Evolutionary conservation across 2,113 vertebrate genomes (phyloP).

Genomic region (Petromus typicus): DNA sequence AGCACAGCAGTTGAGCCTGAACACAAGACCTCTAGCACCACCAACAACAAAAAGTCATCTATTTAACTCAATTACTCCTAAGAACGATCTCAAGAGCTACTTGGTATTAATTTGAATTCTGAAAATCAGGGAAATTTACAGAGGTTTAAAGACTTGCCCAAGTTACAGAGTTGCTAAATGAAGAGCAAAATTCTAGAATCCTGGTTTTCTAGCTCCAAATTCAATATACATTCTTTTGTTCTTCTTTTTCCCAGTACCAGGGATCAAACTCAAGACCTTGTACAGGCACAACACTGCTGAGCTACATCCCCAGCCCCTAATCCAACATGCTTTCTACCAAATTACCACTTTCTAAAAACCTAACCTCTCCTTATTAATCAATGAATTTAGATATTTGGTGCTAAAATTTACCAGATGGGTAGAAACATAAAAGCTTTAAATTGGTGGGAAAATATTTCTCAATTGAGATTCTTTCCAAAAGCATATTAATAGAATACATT

Average conservation of each 20-base stretch:
- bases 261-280: too few species aligned
- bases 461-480: conserved; percentile 47
- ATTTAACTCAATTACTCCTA: conserved; percentile 38
- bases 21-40: background rate
- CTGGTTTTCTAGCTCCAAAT: background rate
- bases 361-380: conserved; percentile 10
- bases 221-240: too few species aligned
- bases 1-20: background rate
- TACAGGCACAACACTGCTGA: too few species aligned
- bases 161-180: conserved; percentile 21
- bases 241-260: too few species aligned
- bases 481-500: conserved; percentile 42
- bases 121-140: conserved; percentile 47
- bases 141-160: background rate
- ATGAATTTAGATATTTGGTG: conserved; percentile 23
- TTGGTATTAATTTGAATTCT: conserved; percentile 12
- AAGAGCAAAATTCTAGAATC: conserved; percentile 12
- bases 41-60: background rate
- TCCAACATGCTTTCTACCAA: conserved; percentile 33
- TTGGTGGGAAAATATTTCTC: conserved; percentile 23
- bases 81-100: conserved; percentile 34
- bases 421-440: conserved; percentile 43
- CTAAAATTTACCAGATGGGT: conserved; percentile 41
- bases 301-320: background rate
- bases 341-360: conserved; percentile 43